A percentile compares a stretch with the other conserved stretches of the same genome.
Evolutionary conservation across 2,797 vertebrate genomes (phyloP).

Genomic region (Sebastes taczanowskii): DNA sequence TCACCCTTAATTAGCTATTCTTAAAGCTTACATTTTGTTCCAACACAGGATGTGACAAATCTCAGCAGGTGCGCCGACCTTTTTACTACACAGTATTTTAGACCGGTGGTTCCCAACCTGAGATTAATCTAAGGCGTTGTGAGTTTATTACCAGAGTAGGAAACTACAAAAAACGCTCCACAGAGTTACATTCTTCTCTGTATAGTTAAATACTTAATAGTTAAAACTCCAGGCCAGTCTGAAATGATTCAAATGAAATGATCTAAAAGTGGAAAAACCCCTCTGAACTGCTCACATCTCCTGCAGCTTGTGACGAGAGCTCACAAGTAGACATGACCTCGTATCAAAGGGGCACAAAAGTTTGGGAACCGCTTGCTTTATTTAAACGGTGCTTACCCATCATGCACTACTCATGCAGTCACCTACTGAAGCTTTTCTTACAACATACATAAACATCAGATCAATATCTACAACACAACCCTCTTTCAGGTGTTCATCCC

Average conservation of each 20-base stretch:
- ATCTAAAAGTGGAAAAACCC: background rate
- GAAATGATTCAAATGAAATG: background rate
- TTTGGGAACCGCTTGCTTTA: background rate
- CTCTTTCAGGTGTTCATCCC: background rate
- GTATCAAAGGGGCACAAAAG: background rate
- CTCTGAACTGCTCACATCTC: background rate
- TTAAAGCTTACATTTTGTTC: background rate
- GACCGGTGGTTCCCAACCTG: background rate
- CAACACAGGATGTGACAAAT: background rate
- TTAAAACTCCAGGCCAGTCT: too few relatives aligned
- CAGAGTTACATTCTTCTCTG: background rate
- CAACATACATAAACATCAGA: background rate
- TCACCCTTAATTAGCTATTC: background rate
- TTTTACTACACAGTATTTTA: background rate
- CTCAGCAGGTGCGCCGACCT: background rate
- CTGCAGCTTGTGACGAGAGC: background rate
- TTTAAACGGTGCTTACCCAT: background rate
- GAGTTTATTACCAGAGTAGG: background rate
- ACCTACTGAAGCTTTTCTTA: conserved; percentile 7
- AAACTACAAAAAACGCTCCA: background rate
- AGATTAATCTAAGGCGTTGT: background rate
- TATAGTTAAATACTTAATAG: too few relatives aligned
- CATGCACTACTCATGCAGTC: background rate
- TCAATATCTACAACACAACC: background rate
- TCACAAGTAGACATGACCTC: background rate